Percentiles rank a stretch among this genome's conserved stretches.
Evolutionary conservation across 2,888 invertebrate species (phyloP).

Genomic region (Nesidiocoris tenuis): DNA sequence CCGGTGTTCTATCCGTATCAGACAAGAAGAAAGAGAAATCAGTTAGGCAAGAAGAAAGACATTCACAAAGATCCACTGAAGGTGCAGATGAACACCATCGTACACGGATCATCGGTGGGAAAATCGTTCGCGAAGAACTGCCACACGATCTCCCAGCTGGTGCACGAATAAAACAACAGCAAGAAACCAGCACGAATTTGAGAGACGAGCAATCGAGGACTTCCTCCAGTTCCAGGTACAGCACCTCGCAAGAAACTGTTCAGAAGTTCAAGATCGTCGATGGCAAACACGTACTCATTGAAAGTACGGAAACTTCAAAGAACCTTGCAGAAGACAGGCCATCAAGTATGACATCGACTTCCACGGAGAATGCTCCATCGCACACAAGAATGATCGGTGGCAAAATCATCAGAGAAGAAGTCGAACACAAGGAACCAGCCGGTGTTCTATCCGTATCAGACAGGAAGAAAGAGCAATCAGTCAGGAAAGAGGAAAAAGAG

Average conservation of each 20-base stretch:
- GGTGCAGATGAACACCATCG: background rate
- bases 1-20: background rate
- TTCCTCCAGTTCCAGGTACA: background rate
- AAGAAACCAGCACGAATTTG: background rate
- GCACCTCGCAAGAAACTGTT: background rate
- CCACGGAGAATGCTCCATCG: background rate
- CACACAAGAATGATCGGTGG: slow-evolving; percentile 26
- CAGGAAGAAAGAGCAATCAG: too few relatives aligned
- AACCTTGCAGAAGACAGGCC: background rate
- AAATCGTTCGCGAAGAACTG: slow-evolving; percentile 41
- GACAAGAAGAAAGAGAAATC: background rate
- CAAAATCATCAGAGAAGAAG: slow-evolving; percentile 12
- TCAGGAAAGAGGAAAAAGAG: background rate
- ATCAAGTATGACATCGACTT: background rate
- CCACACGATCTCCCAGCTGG: slow-evolving; percentile 9
- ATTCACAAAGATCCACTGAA: background rate
- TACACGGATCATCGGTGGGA: slow-evolving; percentile 46
- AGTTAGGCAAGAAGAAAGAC: background rate
- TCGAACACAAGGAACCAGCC: background rate
- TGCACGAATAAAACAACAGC: background rate
- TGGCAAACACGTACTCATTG: slow-evolving; percentile 1
- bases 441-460: background rate
- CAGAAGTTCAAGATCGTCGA: slow-evolving; percentile 1
- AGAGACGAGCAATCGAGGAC: too few relatives aligned
- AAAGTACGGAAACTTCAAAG: background rate